phyloP scores from a whole-genome alignment of 2,113 vertebrate genomes.

The Archilochus colubris region DNA sequence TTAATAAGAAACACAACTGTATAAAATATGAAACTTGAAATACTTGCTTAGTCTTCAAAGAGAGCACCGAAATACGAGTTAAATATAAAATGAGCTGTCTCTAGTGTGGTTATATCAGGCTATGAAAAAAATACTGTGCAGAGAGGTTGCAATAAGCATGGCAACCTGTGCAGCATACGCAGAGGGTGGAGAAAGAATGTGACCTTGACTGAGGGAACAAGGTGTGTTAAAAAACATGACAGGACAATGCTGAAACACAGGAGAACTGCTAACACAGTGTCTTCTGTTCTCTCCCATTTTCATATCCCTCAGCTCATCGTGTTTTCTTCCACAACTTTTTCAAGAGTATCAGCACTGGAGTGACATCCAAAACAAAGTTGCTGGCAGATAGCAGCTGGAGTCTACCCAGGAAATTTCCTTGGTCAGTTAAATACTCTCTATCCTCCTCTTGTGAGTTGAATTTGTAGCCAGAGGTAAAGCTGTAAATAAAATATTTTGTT shows the following conservation, averaged over 20 bases:
- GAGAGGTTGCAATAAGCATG: not conserved
- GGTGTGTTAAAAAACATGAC: conserved; percentile 47
- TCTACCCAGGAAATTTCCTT: not conserved
- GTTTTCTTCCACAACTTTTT: conserved; percentile 12
- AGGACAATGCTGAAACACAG: not conserved
- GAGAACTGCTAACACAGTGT: not conserved
- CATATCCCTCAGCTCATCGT: not conserved
- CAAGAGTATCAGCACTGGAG: not conserved
- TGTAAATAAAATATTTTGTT: not conserved
- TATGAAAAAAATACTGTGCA: not conserved
- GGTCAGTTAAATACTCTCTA: not conserved
- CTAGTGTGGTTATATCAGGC: not conserved
- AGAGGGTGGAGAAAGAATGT: conserved; percentile 39
- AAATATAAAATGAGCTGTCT: not conserved
- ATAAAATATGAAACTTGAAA: not conserved
- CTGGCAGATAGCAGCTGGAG: conserved; percentile 14
- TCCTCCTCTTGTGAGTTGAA: not conserved
- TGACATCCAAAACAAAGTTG: conserved; percentile 33
- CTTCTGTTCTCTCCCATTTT: not conserved
- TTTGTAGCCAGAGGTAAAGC: not conserved
- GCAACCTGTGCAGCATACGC: not conserved
- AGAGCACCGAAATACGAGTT: not conserved
- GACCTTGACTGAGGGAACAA: conserved; percentile 50
- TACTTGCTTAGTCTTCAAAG: not conserved
- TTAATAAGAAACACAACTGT: not conserved